Evolutionary conservation across 2,888 invertebrate genomes (phyloP).

Genomic region (Graphium colonna): DNA sequence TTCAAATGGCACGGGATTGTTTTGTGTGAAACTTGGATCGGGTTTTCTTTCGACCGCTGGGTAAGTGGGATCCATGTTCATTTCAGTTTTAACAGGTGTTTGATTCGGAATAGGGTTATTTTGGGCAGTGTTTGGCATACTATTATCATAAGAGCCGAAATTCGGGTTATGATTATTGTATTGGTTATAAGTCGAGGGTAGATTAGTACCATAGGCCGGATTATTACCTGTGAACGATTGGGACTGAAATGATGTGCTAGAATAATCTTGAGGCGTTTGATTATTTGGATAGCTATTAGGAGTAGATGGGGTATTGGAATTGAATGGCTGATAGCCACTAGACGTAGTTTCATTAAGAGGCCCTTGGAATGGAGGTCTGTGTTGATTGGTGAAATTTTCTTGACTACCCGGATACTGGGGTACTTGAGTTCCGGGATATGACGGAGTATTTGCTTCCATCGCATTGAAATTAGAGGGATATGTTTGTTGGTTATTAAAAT

Average conservation of each 20-base stretch:
- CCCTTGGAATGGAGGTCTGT: conserved; percentile 53
- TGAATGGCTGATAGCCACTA: conserved; percentile 52
- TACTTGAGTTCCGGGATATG: conserved; percentile 52
- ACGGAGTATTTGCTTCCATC: conserved; percentile 42
- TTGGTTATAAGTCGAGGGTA: conserved; percentile 51
- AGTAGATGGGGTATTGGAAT: conserved; percentile 39
- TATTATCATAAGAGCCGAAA: conserved; percentile 54
- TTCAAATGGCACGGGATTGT: conserved; percentile 38
- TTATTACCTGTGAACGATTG: conserved; percentile 44
- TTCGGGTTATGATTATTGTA: conserved; percentile 51
- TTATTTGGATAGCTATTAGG: conserved; percentile 43
- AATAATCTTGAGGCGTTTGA: conserved; percentile 46
- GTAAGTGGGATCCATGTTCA: conserved; percentile 37
- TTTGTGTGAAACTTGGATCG: conserved; percentile 44
- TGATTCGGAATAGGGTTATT: conserved; percentile 35
- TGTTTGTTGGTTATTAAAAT: conserved; percentile 51
- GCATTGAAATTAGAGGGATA: conserved; percentile 58
- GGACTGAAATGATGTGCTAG: conserved; percentile 53
- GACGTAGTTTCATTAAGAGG: conserved; percentile 44
- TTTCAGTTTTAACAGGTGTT: conserved; percentile 41
- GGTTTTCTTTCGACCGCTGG: conserved; percentile 44
- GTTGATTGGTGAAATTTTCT: conserved; percentile 54
- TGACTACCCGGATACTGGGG: conserved; percentile 54
- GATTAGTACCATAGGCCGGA: conserved; percentile 44
- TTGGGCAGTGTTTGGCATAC: conserved; percentile 43